Evolutionary conservation across 2,113 vertebrate genomes (phyloP).

Genomic region (Hippoglossus stenolepis): DNA sequence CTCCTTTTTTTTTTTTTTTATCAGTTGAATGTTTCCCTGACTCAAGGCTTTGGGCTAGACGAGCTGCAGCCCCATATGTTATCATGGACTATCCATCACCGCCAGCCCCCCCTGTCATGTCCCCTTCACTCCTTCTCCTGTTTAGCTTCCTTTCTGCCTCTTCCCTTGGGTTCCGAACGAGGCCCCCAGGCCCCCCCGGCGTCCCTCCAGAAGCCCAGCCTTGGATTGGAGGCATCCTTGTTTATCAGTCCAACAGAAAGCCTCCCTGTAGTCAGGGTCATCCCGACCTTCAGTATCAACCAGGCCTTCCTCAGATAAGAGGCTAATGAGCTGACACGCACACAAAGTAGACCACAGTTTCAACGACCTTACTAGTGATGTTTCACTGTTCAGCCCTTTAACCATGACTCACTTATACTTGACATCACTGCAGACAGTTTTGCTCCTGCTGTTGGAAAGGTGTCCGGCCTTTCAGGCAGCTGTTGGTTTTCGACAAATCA

Average conservation of each 20-base stretch:
- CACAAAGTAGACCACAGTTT: conserved; percentile 11
- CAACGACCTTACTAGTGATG: conserved; percentile 14
- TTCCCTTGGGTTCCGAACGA: conserved; percentile 39
- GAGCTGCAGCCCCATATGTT: conserved; percentile 17
- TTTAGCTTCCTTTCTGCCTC: conserved; percentile 44
- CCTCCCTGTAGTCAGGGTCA: conserved; percentile 48
- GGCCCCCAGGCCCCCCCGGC: not conserved
- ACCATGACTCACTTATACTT: not conserved
- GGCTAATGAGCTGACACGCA: conserved; percentile 50
- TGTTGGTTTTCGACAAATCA: not conserved
- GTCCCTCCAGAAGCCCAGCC: conserved; percentile 16
- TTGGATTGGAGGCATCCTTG: conserved; percentile 38
- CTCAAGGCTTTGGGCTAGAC: conserved; percentile 2
- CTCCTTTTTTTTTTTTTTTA: conserved; percentile 2
- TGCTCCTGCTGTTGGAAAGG: not conserved
- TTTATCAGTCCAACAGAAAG: conserved; percentile 35
- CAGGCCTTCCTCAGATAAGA: conserved; percentile 51
- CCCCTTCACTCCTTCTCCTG: conserved; percentile 42
- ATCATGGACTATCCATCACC: conserved; percentile 36
- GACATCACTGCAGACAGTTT: not conserved
- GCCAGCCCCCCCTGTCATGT: conserved; percentile 23
- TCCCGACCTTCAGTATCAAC: conserved; percentile 48
- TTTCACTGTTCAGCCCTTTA: not conserved
- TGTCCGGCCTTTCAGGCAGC: conserved; percentile 1
- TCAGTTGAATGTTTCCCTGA: not conserved